phyloP scores from a whole-genome alignment of 2,113 vertebrate species.

The Thoracochromis brauschi region DNA sequence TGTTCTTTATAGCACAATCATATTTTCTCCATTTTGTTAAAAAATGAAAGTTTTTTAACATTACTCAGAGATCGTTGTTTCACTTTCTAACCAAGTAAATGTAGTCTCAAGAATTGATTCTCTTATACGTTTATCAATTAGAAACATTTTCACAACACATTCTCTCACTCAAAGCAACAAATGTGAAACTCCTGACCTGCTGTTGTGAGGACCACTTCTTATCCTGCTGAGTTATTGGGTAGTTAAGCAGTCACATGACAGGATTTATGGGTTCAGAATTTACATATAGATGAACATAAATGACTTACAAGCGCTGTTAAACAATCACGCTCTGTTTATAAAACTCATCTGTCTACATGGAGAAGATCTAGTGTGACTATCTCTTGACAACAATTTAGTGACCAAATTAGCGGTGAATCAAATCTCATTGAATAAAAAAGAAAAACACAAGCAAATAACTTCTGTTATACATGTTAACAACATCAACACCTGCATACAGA shows the following conservation, averaged over 20 bases:
- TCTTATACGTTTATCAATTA: background rate
- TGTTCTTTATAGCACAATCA: background rate
- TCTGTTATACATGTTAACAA: background rate
- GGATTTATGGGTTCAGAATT: background rate
- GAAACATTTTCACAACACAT: background rate
- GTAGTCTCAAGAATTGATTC: background rate
- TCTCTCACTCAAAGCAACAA: background rate
- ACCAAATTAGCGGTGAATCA: background rate
- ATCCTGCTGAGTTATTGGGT: background rate
- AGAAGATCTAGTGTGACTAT: background rate
- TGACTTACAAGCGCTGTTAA: background rate
- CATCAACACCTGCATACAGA: background rate
- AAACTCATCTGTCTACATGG: background rate
- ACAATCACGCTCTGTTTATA: background rate
- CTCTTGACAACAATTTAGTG: background rate
- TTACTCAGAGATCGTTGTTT: background rate
- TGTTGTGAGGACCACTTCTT: background rate
- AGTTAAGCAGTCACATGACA: background rate
- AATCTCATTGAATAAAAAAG: background rate
- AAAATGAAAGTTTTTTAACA: background rate
- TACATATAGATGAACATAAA: background rate
- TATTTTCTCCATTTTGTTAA: background rate
- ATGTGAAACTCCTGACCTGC: background rate
- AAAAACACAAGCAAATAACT: background rate
- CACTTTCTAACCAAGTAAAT: background rate